Evolutionary conservation across 2,888 invertebrate genomes (phyloP), one percentile per base, ranked within the genome.

Genomic region (Drosophila greeni): DNA sequence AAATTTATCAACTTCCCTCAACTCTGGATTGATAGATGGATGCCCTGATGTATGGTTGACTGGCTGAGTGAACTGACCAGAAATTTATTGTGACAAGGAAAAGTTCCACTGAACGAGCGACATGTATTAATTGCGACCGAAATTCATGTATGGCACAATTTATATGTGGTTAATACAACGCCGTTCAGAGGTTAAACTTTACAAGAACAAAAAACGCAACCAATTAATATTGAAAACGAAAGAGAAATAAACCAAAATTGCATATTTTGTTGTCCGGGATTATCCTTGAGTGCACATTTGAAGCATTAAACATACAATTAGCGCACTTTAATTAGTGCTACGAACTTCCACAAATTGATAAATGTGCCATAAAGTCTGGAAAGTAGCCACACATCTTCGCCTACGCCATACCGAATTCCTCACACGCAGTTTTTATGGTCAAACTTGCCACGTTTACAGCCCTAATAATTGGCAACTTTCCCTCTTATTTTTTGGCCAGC

Each of bases 1-100:
- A 76, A 82, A 82, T 82, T 76, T 77, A 69, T 72, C 77, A 64
- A 59, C 43, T 56, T 64, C 36, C 40, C 26, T 33, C 40, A 43
- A 31, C 39, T 20, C 18, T 9, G 34, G 31, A 14, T 2, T 16
- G 34, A 58, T 29, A 12, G 47, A 48, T 67, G 29, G 23, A 40
- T 47, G 43, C 31, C 36, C 26, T 29, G 31, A 64, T 53, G 14
- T 16, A 37, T 42, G 57, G 34, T n/a, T 23, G 43, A 29, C 16
- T 56, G 36, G 11, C 16, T 37, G 31, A 37, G n/a, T 31, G 43
- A 42, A 42, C 18, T 36, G 34, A 23, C 12, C 14, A 12, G n/a
- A 18, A 76, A 81, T 80, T 72, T 80, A 75, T 72, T 75, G 62
- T 58, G 55, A 58, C 68, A 67, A 12, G 49, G 24, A 55, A 47